phyloP scores from a whole-genome alignment of 1,140 invertebrate species.

The Drosophila biarmipes region DNA sequence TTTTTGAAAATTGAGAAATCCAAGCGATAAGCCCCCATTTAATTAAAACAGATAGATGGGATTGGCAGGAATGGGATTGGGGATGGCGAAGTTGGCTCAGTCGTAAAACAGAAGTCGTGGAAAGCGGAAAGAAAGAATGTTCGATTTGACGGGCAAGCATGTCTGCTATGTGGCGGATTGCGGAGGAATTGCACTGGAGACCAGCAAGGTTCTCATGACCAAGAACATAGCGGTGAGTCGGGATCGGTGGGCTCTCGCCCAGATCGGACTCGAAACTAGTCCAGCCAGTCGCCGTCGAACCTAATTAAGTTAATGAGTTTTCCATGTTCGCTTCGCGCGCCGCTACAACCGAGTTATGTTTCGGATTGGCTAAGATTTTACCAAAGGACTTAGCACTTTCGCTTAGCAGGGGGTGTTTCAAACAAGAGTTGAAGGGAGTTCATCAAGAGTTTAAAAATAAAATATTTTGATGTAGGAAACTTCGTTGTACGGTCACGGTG shows the following conservation, averaged over 20 bases:
- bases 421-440: neutral
- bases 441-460: neutral
- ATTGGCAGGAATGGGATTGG: neutral
- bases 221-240: slow-evolving; percentile 77
- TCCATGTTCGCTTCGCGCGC: slow-evolving; percentile 36
- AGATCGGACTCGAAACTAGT: slow-evolving; percentile 26
- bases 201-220: slow-evolving; percentile 75
- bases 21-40: slow-evolving; percentile 52
- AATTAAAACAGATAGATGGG: slow-evolving; percentile 57
- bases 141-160: slow-evolving; percentile 72
- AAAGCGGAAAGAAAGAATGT: slow-evolving; percentile 61
- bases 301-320: slow-evolving; percentile 62
- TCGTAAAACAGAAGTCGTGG: slow-evolving; percentile 28
- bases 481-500: neutral
- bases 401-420: too few species aligned
- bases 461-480: neutral
- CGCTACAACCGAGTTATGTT: slow-evolving; percentile 36
- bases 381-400: slow-evolving; percentile 20
- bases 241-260: neutral
- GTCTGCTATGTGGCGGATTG: slow-evolving; percentile 81
- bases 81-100: slow-evolving; percentile 18
- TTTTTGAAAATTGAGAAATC: slow-evolving; percentile 41
- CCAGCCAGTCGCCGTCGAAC: slow-evolving; percentile 23
- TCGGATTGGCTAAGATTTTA: slow-evolving; percentile 1
- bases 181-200: slow-evolving; percentile 75